Conservation (phyloP, 2,888 invertebrate genomes). For the Brenthis hecate region DNA sequence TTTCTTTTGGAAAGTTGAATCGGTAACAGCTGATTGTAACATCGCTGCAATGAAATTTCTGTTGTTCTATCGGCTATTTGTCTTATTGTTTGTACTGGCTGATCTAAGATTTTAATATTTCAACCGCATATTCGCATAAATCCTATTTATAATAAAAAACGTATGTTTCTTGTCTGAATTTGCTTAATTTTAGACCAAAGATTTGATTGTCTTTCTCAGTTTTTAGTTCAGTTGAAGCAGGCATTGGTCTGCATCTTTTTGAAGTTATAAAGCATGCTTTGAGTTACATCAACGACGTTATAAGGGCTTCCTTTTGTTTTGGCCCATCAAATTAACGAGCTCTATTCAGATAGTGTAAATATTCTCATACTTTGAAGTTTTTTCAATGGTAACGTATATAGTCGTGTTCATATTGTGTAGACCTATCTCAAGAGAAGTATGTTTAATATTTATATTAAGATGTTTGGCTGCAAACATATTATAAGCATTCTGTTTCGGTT, state of each 20-base stretch:
- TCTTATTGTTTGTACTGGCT: too few relatives aligned
- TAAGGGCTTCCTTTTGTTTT: not conserved
- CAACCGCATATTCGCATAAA: conserved; percentile 9
- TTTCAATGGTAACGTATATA: conserved; percentile 27
- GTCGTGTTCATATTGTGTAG: conserved; percentile 37
- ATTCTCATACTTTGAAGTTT: not conserved
- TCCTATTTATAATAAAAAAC: conserved; percentile 15
- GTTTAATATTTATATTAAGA: conserved; percentile 30
- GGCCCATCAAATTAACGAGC: not conserved
- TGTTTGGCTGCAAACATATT: conserved; percentile 27
- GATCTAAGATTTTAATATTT: not conserved
- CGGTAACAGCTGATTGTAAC: too few relatives aligned
- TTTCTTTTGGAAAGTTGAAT: too few relatives aligned
- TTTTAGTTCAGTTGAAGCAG: not conserved
- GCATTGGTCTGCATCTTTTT: not conserved
- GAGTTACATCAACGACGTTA: not conserved
- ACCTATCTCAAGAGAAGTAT: conserved; percentile 35
- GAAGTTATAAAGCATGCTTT: not conserved
- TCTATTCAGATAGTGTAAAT: not conserved
- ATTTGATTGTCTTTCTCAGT: not conserved
- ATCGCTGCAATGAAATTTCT: too few relatives aligned
- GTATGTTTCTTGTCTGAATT: not conserved
- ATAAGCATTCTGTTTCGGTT: conserved; percentile 35
- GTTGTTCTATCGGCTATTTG: too few relatives aligned
- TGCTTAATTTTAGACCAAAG: not conserved